A percentile compares a stretch with the other conserved stretches of the same genome.
Conservation (phyloP, 2,888 invertebrate genomes). For the Clusia tigrina region DNA sequence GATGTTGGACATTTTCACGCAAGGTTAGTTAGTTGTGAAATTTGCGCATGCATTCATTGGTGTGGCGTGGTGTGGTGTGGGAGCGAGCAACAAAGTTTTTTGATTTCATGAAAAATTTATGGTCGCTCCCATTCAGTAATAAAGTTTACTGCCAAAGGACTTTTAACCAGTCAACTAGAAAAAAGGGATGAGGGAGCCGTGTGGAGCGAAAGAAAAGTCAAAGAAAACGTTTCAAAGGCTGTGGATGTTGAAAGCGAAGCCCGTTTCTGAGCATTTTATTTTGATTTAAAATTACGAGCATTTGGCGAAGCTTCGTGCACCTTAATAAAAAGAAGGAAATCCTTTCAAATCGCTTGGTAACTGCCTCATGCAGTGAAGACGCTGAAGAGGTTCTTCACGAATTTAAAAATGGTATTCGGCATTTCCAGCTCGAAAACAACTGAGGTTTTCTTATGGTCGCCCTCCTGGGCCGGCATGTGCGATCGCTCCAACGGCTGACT, state of each 20-base stretch:
- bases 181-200: too few relatives aligned
- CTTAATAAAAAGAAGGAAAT: too few relatives aligned
- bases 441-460: constrained; percentile 14
- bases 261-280: not conserved
- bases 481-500: not conserved
- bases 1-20: constrained; percentile 46
- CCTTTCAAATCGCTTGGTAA: not conserved
- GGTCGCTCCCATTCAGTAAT: constrained; percentile 49
- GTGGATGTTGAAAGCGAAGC: constrained; percentile 30
- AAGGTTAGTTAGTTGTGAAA: constrained; percentile 31
- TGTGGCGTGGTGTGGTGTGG: too few relatives aligned
- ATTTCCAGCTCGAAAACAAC: constrained; percentile 14
- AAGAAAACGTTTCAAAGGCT: too few relatives aligned
- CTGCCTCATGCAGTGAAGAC: not conserved
- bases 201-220: too few relatives aligned
- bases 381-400: constrained; percentile 15
- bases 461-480: too few relatives aligned
- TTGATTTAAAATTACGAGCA: not conserved
- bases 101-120: constrained; percentile 57
- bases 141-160: constrained; percentile 41
- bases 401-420: constrained; percentile 14
- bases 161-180: too few relatives aligned
- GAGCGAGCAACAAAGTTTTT: constrained; percentile 45
- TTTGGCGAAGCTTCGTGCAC: too few relatives aligned
- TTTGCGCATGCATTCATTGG: not conserved